These are phyloP conservation scores for Ceratosolen solmsi DNA, from an alignment of 1,140 invertebrate species.

Conservation along the genomic window DNA sequence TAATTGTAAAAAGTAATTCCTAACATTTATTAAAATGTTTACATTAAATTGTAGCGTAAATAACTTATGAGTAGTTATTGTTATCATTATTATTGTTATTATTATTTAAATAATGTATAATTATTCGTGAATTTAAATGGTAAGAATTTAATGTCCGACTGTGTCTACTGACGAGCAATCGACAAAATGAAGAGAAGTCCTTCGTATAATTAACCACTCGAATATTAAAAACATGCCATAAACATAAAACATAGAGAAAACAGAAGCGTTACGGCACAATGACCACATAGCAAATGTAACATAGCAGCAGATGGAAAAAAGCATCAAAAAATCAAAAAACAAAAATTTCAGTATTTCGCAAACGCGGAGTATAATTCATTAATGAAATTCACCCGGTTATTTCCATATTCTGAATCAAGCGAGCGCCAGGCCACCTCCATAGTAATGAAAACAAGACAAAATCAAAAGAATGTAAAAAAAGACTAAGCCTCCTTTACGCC, in stretches of 20 bases:
- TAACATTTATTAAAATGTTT: too few relatives aligned
- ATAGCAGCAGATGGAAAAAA: not conserved
- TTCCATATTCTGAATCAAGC: conserved; percentile 39
- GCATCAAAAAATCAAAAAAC: not conserved
- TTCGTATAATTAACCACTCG: not conserved
- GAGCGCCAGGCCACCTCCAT: not conserved
- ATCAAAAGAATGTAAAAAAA: conserved; percentile 12
- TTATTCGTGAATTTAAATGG: too few relatives aligned
- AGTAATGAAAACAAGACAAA: conserved; percentile 11
- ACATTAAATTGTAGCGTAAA: too few relatives aligned
- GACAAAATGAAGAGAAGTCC: too few relatives aligned
- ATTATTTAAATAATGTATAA: too few relatives aligned
- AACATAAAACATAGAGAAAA: too few relatives aligned
- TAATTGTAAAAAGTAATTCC: not conserved
- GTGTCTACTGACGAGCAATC: too few relatives aligned
- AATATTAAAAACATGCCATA: too few relatives aligned
- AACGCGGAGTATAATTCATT: conserved; percentile 2
- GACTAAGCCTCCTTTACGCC: not conserved
- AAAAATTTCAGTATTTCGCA: conserved; percentile 11
- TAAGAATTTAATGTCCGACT: too few relatives aligned
- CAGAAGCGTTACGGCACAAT: not conserved
- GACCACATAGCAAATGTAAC: not conserved
- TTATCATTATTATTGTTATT: too few relatives aligned
- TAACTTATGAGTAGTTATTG: too few relatives aligned
- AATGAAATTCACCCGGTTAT: conserved; percentile 33